Conservation (phyloP, 30 jellyfish, hydroid and myxozoan species). For the Chrysaora quinquecirrha region DNA sequence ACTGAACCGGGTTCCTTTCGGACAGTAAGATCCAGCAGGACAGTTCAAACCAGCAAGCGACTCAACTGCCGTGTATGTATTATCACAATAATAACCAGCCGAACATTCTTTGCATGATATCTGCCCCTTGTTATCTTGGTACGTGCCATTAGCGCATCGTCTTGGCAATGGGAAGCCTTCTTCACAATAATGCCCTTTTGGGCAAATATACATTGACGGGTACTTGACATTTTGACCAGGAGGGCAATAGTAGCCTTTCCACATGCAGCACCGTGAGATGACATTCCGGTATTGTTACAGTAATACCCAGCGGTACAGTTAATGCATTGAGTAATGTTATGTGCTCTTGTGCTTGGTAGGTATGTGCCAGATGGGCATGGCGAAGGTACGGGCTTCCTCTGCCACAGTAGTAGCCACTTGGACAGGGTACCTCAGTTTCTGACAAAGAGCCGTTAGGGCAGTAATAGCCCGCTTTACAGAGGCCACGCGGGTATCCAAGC, state of each 20-base stretch:
- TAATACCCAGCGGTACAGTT: slow-evolving; percentile 87
- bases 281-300: slow-evolving; percentile 83
- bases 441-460: slow-evolving; percentile 89
- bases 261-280: slow-evolving; percentile 69
- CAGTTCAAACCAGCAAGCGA: slow-evolving; percentile 77
- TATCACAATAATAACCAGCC: slow-evolving; percentile 90
- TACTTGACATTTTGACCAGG: slow-evolving; percentile 70
- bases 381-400: slow-evolving; percentile 63
- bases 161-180: slow-evolving; percentile 81
- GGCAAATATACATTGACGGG: slow-evolving; percentile 80
- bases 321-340: slow-evolving; percentile 57
- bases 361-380: slow-evolving; percentile 90
- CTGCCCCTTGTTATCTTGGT: slow-evolving; percentile 78
- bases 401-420: slow-evolving; percentile 85
- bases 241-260: slow-evolving; percentile 90
- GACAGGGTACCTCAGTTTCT: slow-evolving; percentile 67
- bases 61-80: slow-evolving; percentile 78
- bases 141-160: slow-evolving; percentile 93
- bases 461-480: slow-evolving; percentile 89
- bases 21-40: slow-evolving; percentile 91
- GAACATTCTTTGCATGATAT: slow-evolving; percentile 70
- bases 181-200: slow-evolving; percentile 87
- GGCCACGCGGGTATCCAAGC: slow-evolving; percentile 75
- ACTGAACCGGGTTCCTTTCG: slow-evolving; percentile 77
- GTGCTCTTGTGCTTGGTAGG: slow-evolving; percentile 69